These are phyloP conservation scores for Falco rusticolus DNA, from an alignment of 2,797 vertebrate species.

Conservation along the genomic window DNA sequence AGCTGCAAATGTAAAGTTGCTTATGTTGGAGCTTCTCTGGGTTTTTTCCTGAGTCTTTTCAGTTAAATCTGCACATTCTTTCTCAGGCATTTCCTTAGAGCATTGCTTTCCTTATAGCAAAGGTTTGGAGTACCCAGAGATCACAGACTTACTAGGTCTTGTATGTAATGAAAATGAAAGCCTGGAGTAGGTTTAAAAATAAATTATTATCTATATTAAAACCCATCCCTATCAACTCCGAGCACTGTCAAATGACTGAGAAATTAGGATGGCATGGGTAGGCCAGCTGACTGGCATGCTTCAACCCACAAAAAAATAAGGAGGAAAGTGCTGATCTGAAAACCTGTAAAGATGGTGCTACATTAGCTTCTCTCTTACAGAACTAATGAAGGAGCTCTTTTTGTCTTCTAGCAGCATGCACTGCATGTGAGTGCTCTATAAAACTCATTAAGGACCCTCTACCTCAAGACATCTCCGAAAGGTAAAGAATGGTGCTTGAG, in stretches of 20 bases:
- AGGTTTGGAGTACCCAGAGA: neutral
- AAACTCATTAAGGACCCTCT: neutral
- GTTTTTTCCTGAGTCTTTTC: neutral
- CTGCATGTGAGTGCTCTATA: neutral
- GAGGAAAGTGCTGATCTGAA: neutral
- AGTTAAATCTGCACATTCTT: neutral
- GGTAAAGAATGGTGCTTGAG: neutral
- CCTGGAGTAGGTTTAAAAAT: neutral
- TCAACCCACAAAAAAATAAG: neutral
- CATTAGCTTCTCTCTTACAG: neutral
- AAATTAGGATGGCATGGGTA: slow-evolving; percentile 16
- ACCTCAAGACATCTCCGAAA: neutral
- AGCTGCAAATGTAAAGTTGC: neutral
- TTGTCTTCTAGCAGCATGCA: neutral
- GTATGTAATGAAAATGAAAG: neutral
- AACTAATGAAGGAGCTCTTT: slow-evolving; percentile 33
- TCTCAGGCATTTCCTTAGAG: neutral
- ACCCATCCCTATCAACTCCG: neutral
- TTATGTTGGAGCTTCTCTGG: neutral
- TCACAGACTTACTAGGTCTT: neutral
- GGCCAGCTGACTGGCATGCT: slow-evolving; percentile 32
- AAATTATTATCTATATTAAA: neutral
- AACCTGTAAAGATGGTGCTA: neutral
- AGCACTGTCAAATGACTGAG: neutral
- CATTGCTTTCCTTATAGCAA: neutral